These are phyloP conservation scores for Monodelphis domestica DNA, from an alignment of 2,797 vertebrate species.

Conservation along the genomic window DNA sequence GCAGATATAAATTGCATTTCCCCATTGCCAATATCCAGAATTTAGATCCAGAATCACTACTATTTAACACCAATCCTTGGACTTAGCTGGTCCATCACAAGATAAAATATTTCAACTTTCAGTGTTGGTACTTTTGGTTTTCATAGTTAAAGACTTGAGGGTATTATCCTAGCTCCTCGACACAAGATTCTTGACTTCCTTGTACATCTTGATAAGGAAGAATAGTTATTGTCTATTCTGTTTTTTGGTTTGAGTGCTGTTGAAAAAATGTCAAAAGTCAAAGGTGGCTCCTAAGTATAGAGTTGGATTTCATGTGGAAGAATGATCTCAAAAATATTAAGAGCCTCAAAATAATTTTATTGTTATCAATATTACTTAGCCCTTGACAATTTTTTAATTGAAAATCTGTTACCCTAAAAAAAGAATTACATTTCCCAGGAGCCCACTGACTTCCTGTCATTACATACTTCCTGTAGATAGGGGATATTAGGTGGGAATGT, in stretches of 20 bases:
- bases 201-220: neutral
- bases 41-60: neutral
- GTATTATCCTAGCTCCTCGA: neutral
- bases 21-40: conserved; percentile 40
- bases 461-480: too few relatives aligned
- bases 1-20: conserved; percentile 17
- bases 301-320: neutral
- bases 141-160: conserved; percentile 36
- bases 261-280: too few relatives aligned
- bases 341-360: neutral
- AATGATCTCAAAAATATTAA: neutral
- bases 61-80: conserved; percentile 18
- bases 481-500: too few relatives aligned
- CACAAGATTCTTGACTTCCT: conserved; percentile 3
- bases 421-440: too few relatives aligned
- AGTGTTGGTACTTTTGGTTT: conserved; percentile 28
- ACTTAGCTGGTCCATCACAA: conserved; percentile 11
- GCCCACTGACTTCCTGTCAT: too few relatives aligned
- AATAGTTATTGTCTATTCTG: neutral
- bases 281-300: neutral
- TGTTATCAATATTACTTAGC: neutral
- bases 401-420: too few relatives aligned
- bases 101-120: conserved; percentile 31
- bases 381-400: too few relatives aligned
- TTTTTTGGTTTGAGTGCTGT: neutral